Base-by-base conservation (phyloP, 2,888 invertebrate genomes). In the Mythimna vitellina region DNA sequence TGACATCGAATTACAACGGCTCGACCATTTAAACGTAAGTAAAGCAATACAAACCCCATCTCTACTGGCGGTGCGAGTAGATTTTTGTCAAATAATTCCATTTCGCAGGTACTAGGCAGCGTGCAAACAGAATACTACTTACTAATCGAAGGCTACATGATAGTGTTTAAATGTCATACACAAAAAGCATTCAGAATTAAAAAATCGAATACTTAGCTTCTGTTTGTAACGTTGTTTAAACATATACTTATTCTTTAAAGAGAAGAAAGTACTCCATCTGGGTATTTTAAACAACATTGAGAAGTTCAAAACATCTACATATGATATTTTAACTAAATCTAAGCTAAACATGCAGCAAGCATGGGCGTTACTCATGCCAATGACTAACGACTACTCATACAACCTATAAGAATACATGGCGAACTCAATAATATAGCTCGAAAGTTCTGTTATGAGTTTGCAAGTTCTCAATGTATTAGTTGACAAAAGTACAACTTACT, bases 41-140 rank as follows among this genome's bases (percentile, higher is more conserved):
- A 66, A 25, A 81, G 54, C 57, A 57, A 89, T 94, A 96, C 96
- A 91, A 93, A 95, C 96, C 96, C 95, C 92, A 95, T 94, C 81
- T 95, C 95, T 85, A 93, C 91, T 73, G 86, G 86, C 66, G 94
- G 94, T 84, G 92, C 90, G 81, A 94, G 92, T 73, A 95, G 91
- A 86, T 93, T 92, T 87, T 89, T 92, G 88, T 95, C 94, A 88
- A 90, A 89, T 83, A 86, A 87, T 84, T 95, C 95, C 93, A 88
- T 84, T 78, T 93, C 92, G 87, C 84, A 89, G 87, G 86, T 88
- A 91, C 94, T 92, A 92, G 89, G 95, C 95, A 92, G 96, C 96
- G 95, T 96, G 96, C 96, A 94, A 93, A 94, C 88, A 93, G 92
- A 86, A 89, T 85, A 91, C 93, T 93, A 94, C 93, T 95, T 87